Evolutionary conservation across 1,140 invertebrate genomes (phyloP).

Genomic region (Brachionus paranguensis): DNA sequence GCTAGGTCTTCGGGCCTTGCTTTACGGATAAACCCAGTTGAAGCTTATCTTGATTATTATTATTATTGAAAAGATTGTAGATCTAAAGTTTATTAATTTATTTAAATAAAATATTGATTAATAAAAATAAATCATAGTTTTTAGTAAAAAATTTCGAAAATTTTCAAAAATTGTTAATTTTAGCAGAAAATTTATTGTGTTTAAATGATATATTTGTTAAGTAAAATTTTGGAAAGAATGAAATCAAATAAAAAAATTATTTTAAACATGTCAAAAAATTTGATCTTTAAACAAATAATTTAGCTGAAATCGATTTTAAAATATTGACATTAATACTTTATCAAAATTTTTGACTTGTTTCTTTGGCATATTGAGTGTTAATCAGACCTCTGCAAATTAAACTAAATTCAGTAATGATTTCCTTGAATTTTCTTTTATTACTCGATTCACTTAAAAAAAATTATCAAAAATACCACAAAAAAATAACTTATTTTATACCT

Average conservation of each 20-base stretch:
- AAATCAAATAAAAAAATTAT: not conserved
- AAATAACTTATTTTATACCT: not conserved
- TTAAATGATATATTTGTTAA: too few relatives aligned
- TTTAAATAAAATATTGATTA: too few relatives aligned
- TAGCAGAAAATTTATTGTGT: too few relatives aligned
- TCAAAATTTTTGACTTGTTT: conserved; percentile 9
- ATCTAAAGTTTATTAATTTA: too few relatives aligned
- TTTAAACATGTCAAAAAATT: not conserved
- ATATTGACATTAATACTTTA: not conserved
- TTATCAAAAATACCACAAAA: not conserved
- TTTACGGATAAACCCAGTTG: too few relatives aligned
- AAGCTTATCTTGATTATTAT: too few relatives aligned
- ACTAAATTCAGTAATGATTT: conserved; percentile 26
- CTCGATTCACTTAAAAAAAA: not conserved
- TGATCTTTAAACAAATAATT: not conserved
- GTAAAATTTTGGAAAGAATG: too few relatives aligned
- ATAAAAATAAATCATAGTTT: too few relatives aligned
- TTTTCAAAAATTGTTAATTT: too few relatives aligned
- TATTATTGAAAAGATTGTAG: too few relatives aligned
- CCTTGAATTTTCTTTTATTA: conserved; percentile 34
- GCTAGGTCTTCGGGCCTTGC: too few relatives aligned
- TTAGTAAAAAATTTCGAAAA: too few relatives aligned
- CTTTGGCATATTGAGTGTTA: conserved; percentile 30
- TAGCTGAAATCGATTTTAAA: not conserved
- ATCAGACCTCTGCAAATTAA: conserved; percentile 17